Conservation (phyloP, 2,113 vertebrate species). For the Mesocricetus auratus region DNA sequence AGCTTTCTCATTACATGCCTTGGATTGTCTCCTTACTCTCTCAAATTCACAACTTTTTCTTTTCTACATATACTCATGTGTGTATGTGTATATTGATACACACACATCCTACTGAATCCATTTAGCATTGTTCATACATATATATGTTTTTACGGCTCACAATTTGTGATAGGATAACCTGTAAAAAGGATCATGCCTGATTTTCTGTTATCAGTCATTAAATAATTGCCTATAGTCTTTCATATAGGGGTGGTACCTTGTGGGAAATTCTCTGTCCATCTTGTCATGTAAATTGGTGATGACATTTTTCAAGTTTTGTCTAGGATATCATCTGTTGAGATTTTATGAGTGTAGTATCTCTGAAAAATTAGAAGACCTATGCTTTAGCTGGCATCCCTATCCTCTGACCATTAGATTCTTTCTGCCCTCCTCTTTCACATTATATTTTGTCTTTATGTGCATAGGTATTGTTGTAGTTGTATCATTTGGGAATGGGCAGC, state of each 20-base stretch:
- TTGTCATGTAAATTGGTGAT: neutral
- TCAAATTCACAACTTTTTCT: neutral
- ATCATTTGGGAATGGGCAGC: neutral
- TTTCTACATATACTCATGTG: neutral
- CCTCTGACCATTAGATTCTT: neutral
- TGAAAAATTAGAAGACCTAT: neutral
- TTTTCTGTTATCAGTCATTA: neutral
- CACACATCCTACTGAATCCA: neutral
- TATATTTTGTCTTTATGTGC: neutral
- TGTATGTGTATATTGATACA: neutral
- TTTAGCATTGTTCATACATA: neutral
- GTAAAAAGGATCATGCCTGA: neutral
- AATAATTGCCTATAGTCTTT: neutral
- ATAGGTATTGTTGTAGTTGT: neutral
- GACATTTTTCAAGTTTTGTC: neutral
- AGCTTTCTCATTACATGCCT: neutral
- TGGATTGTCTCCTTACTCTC: neutral
- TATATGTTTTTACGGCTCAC: neutral
- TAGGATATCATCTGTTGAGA: neutral
- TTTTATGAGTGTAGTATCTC: neutral
- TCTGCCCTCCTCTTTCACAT: neutral
- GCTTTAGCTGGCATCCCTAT: neutral
- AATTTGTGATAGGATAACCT: neutral
- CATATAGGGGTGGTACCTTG: neutral
- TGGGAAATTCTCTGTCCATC: neutral